Percentiles rank a stretch among this genome's conserved stretches.
These are phyloP conservation scores for Crossaster papposus DNA, from an alignment of 53 echinoderm and acorn worm species.

Conservation along the genomic window DNA sequence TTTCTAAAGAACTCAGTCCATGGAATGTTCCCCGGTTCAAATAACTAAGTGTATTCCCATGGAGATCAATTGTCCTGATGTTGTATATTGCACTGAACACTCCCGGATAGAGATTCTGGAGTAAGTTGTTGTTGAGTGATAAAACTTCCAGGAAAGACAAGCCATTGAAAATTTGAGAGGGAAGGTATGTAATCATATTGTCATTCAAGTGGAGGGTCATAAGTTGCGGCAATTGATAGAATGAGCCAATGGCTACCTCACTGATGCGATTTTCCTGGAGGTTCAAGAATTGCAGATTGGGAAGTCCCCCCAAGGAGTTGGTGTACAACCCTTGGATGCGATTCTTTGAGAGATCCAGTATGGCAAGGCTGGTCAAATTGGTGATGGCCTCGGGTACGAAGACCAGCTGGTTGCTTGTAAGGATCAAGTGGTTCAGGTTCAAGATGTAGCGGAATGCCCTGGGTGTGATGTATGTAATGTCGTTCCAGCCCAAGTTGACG, in stretches of 20 bases:
- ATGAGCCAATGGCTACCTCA: conserved; percentile 53
- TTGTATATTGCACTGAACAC: conserved; percentile 60
- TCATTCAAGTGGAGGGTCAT: conserved; percentile 78
- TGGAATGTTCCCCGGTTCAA: conserved; percentile 62
- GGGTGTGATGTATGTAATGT: conserved; percentile 62
- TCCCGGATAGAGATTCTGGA: conserved; percentile 66
- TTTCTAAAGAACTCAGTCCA: conserved; percentile 64
- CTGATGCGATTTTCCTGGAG: conserved; percentile 77
- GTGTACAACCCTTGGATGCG: conserved; percentile 59
- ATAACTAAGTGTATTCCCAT: conserved; percentile 61
- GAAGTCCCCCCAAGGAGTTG: conserved; percentile 67
- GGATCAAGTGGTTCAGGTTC: conserved; percentile 68
- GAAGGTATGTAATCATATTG: conserved; percentile 69
- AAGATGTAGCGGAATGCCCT: conserved; percentile 62
- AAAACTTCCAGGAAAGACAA: conserved; percentile 74
- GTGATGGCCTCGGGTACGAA: conserved; percentile 72
- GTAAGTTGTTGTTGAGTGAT: conserved; percentile 77
- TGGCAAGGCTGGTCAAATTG: conserved; percentile 62
- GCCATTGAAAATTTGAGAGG: conserved; percentile 70
- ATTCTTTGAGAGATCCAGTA: conserved; percentile 83
- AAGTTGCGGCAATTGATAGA: conserved; percentile 71
- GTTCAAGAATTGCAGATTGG: conserved; percentile 81
- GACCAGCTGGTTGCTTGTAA: conserved; percentile 75
- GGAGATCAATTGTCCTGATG: conserved; percentile 74
- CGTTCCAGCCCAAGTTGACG: conserved; percentile 83